These are phyloP conservation scores for Eupleurogrammus muticus DNA, from an alignment of 2,797 vertebrate species.

Conservation along the genomic window DNA sequence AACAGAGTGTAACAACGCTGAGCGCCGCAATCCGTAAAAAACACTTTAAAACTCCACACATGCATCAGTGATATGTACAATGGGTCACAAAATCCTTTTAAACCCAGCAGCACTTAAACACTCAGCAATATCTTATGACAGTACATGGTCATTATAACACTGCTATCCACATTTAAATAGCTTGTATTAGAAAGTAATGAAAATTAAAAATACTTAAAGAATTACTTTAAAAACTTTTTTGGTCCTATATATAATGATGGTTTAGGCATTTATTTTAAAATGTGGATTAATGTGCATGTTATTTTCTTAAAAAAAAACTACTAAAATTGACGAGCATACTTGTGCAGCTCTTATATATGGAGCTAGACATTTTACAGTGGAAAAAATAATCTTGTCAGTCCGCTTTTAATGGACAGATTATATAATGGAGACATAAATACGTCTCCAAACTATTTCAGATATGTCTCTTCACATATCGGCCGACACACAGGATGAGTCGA, in stretches of 20 bases:
- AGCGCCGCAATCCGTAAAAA: neutral
- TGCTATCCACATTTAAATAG: too few species aligned
- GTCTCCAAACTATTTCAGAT: neutral
- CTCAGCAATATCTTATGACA: too few species aligned
- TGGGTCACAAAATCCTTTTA: too few species aligned
- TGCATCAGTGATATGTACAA: neutral
- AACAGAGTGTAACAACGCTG: slow-evolving; percentile 7
- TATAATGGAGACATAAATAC: neutral
- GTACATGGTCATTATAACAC: too few species aligned
- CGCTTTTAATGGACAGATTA: neutral
- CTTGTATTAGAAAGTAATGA: too few species aligned
- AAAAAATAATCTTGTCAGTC: neutral
- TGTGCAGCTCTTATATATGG: neutral
- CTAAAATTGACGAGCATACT: neutral
- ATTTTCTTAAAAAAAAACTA: too few species aligned
- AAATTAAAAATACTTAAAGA: too few species aligned
- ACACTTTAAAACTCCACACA: too few species aligned
- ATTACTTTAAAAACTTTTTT: too few species aligned
- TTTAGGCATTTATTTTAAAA: too few species aligned
- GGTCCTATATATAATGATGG: too few species aligned
- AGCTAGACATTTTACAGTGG: neutral
- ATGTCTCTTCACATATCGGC: neutral
- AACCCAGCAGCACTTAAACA: neutral
- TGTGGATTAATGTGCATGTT: too few species aligned
- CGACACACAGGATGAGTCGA: neutral